These are phyloP conservation scores for Lophius americanus DNA, from an alignment of 2,797 vertebrate species.

Conservation along the genomic window DNA sequence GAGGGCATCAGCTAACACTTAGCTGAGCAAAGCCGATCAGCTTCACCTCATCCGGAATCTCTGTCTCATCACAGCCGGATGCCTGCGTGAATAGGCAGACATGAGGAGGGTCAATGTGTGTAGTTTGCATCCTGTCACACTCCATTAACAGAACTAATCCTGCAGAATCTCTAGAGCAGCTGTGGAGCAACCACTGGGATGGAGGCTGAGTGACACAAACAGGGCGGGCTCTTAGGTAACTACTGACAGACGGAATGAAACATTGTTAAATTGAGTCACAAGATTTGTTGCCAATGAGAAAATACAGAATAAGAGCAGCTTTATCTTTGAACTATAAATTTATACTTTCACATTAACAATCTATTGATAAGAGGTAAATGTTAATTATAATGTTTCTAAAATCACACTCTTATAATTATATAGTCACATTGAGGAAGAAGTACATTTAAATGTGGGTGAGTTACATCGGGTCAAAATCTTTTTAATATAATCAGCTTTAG, in stretches of 20 bases:
- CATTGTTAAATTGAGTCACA: not conserved
- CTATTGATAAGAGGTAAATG: not conserved
- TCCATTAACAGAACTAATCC: constrained; percentile 12
- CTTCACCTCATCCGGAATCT: constrained; percentile 96
- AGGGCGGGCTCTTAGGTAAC: not conserved
- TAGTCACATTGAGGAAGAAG: not conserved
- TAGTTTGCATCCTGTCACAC: not conserved
- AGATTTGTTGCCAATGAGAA: not conserved
- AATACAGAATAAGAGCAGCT: not conserved
- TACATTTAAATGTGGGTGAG: not conserved
- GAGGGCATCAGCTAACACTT: constrained; percentile 92
- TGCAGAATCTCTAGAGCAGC: constrained; percentile 7
- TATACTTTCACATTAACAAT: not conserved
- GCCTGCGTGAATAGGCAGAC: constrained; percentile 75
- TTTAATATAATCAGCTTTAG: constrained; percentile 5
- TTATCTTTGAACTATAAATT: not conserved
- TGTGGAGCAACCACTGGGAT: not conserved
- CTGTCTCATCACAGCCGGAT: constrained; percentile 92
- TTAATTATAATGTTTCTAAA: not conserved
- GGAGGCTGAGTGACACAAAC: not conserved
- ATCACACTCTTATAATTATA: not conserved
- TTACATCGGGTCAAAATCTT: constrained; percentile 5
- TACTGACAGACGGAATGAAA: not conserved
- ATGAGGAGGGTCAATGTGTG: constrained; percentile 8
- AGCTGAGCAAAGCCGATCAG: constrained; percentile 97